Conservation (phyloP, 2,888 invertebrate species). For the Onthophagus sagittarius region DNA sequence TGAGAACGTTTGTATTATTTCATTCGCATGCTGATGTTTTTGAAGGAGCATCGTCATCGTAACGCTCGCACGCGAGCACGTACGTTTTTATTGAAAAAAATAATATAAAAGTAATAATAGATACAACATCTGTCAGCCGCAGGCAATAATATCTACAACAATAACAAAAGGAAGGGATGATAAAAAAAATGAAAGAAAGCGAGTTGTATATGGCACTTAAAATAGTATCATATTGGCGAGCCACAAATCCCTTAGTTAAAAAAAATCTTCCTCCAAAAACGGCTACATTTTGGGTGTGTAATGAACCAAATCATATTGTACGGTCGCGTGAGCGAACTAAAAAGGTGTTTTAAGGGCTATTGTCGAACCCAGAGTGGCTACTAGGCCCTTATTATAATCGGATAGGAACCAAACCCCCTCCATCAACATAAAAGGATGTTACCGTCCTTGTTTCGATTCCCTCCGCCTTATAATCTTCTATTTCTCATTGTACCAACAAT, state of each 20-base stretch:
- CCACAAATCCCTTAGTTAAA: constrained; percentile 26
- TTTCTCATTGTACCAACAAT: not conserved
- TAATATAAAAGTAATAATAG: not conserved
- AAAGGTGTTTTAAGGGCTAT: constrained; percentile 39
- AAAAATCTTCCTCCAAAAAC: constrained; percentile 35
- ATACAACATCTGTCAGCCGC: not conserved
- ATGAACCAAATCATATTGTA: constrained; percentile 49
- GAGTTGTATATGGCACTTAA: constrained; percentile 16
- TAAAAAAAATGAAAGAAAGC: not conserved
- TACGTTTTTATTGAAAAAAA: not conserved
- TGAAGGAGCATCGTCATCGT: not conserved
- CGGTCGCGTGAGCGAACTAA: constrained; percentile 44
- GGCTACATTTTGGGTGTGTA: constrained; percentile 47
- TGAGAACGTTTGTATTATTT: not conserved
- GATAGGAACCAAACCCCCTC: constrained; percentile 37
- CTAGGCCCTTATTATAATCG: constrained; percentile 42
- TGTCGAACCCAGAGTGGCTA: constrained; percentile 32
- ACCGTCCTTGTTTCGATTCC: constrained; percentile 38
- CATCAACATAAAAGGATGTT: constrained; percentile 39
- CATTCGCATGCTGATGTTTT: not conserved
- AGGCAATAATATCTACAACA: not conserved
- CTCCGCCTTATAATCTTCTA: not conserved
- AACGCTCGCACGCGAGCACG: not conserved
- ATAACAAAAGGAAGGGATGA: not conserved
- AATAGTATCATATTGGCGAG: constrained; percentile 35